Base-by-base conservation (phyloP, 1,140 invertebrate species). In the Tetraneura akinire region DNA sequence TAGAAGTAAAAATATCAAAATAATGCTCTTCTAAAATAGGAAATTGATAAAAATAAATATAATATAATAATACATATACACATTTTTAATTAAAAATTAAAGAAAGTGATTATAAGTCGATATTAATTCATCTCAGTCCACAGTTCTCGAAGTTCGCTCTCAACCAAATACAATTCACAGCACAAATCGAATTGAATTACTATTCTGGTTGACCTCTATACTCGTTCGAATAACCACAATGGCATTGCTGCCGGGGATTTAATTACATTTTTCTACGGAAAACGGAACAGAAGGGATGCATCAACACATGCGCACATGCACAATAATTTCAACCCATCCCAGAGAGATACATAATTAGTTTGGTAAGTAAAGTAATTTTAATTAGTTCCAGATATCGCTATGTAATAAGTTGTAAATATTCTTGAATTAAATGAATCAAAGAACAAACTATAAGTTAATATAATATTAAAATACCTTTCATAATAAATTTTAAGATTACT, bases 311-410 rank as follows among this genome's bases (percentile, higher is more conserved):
- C 21, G 32, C 23, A 71, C 45, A 45, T 42, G 23, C 53, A 62
- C 55, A 81, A 32, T 70, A 49, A 81, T 80, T 71, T 71, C 16
- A 51, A 71, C 23, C 68, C 68, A 29, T 29, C 16, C 78, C 6
- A 51, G 11, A n/a, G 11, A n/a, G 29, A n/a, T 49, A 32, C 11
- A 26, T 32, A 45, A 51, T 81, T 37, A n/a, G 45, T 57, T 80
- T 45, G 45, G 51, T 29, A 53, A 73, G 47, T 32, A 76, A 53
- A 73, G 47, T 32, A 76, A 76, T 76, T 76, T 57, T 76, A 76
- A 76, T 76, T 76, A 76, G 26, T 76, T 71, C 23, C 23, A 23
- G 45, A 51, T 45, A 51, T 37, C 1, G 0, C 23, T 13, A 29
- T 51, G 47, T 16, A 23, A 42, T 26, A 47, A 51, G 51, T 47